These are phyloP conservation scores for Columba livia DNA, from an alignment of 2,113 vertebrate genomes.

Conservation along the genomic window DNA sequence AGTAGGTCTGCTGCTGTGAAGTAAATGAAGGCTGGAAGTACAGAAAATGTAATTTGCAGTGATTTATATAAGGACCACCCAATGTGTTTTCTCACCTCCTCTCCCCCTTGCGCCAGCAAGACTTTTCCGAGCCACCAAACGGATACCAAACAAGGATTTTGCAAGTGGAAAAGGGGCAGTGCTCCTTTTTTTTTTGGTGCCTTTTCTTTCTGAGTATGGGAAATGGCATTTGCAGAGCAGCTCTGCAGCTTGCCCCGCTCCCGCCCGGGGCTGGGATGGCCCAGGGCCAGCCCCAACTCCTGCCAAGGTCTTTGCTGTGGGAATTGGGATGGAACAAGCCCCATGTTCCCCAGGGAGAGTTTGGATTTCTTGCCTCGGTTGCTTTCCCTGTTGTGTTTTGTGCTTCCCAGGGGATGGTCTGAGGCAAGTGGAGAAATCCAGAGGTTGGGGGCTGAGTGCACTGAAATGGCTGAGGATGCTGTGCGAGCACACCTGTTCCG, in stretches of 20 bases:
- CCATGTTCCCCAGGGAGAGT: background rate
- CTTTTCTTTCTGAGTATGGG: background rate
- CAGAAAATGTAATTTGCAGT: background rate
- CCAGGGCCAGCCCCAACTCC: background rate
- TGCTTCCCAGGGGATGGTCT: rapidly evolving
- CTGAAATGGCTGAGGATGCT: background rate
- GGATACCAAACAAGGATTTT: background rate
- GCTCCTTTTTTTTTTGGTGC: background rate
- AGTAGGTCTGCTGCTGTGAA: background rate
- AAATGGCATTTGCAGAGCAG: background rate
- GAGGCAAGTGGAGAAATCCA: rapidly evolving
- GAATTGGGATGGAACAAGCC: background rate
- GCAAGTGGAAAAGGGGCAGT: background rate
- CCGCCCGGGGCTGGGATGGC: background rate
- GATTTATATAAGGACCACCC: background rate
- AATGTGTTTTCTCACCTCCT: background rate
- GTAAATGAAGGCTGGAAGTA: background rate
- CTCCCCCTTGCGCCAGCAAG: background rate
- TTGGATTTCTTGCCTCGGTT: background rate
- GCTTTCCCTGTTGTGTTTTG: background rate
- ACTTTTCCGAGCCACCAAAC: background rate
- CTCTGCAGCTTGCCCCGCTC: background rate
- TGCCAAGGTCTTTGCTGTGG: background rate
- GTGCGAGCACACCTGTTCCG: background rate
- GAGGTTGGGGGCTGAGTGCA: background rate